Percentiles rank a stretch among this genome's conserved stretches.
Evolutionary conservation across 2,888 invertebrate species (phyloP).

Genomic region (Miltochrista miniata): DNA sequence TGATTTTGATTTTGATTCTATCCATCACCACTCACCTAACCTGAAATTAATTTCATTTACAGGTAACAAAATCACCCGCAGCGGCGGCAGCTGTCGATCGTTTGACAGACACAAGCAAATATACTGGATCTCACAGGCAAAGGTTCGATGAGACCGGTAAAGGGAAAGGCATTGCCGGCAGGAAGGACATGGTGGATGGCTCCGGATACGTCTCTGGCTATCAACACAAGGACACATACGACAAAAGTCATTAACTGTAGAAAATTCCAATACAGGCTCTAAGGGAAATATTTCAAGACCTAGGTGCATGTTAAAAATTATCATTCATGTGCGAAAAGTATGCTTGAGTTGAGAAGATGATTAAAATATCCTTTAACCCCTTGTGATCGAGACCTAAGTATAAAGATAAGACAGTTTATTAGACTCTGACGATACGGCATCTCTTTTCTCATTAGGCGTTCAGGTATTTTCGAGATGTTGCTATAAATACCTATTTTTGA

Average conservation of each 20-base stretch:
- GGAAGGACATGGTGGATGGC: conserved; percentile 88
- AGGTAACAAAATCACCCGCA: conserved; percentile 73
- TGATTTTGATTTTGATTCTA: too few relatives aligned
- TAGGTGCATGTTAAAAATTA: neutral
- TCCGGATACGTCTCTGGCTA: conserved; percentile 94
- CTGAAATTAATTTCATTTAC: conserved; percentile 24
- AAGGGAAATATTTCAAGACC: neutral
- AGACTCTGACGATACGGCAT: neutral
- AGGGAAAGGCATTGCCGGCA: conserved; percentile 93
- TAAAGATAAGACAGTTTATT: too few relatives aligned
- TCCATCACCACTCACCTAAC: too few relatives aligned
- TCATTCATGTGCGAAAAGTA: neutral
- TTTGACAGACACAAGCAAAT: conserved; percentile 93
- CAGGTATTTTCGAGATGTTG: neutral
- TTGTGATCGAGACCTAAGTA: neutral
- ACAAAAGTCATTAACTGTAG: conserved; percentile 79
- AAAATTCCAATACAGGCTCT: neutral
- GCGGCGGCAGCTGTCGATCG: conserved; percentile 87
- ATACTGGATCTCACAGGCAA: conserved; percentile 94
- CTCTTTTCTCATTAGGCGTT: neutral
- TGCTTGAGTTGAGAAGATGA: neutral
- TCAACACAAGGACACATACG: conserved; percentile 91
- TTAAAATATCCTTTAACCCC: too few relatives aligned
- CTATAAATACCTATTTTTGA: neutral
- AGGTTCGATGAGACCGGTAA: conserved; percentile 93